phyloP scores from a whole-genome alignment of 2,113 vertebrate genomes.

The Corythoichthys haematopterus region DNA sequence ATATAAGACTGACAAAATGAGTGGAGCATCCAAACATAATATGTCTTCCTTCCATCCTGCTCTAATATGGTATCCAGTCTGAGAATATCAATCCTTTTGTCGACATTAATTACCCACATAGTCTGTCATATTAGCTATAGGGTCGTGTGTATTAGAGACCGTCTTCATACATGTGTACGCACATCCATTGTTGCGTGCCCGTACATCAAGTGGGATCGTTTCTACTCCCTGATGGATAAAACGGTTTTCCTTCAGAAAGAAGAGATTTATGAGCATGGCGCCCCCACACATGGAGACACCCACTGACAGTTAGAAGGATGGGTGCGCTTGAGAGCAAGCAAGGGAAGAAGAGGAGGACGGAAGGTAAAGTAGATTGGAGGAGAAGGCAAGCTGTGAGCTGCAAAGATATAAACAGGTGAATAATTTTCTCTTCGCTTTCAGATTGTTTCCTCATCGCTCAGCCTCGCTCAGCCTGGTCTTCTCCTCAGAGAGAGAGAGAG shows the following conservation, averaged over 20 bases:
- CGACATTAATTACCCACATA: conserved; percentile 33
- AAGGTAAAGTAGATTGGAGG: conserved; percentile 36
- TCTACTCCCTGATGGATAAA: conserved; percentile 46
- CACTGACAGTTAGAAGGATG: conserved; percentile 34
- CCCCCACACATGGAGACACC: conserved; percentile 12
- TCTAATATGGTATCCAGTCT: conserved; percentile 22
- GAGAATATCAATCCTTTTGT: conserved; percentile 41
- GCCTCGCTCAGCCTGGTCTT: conserved; percentile 29
- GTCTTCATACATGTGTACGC: conserved; percentile 14
- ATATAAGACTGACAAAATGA: conserved; percentile 22
- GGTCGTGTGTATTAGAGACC: conserved; percentile 3
- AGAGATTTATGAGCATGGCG: conserved; percentile 47
- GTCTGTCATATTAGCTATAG: conserved; percentile 17
- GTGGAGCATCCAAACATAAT: conserved; percentile 29
- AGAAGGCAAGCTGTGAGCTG: conserved; percentile 44
- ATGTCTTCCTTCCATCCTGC: conserved; percentile 24
- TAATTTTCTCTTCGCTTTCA: conserved; percentile 50
- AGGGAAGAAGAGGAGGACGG: conserved; percentile 20
- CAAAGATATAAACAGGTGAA: conserved; percentile 59
- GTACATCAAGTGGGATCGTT: conserved; percentile 33
- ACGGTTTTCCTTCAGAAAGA: conserved; percentile 49
- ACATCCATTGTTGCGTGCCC: conserved; percentile 6
- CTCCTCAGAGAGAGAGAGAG: conserved; percentile 27
- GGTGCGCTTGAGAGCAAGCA: conserved; percentile 29
- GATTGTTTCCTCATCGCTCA: conserved; percentile 55